These are phyloP conservation scores for Platerodrilus igneus DNA, from an alignment of 2,888 invertebrate species.

Conservation along the genomic window DNA sequence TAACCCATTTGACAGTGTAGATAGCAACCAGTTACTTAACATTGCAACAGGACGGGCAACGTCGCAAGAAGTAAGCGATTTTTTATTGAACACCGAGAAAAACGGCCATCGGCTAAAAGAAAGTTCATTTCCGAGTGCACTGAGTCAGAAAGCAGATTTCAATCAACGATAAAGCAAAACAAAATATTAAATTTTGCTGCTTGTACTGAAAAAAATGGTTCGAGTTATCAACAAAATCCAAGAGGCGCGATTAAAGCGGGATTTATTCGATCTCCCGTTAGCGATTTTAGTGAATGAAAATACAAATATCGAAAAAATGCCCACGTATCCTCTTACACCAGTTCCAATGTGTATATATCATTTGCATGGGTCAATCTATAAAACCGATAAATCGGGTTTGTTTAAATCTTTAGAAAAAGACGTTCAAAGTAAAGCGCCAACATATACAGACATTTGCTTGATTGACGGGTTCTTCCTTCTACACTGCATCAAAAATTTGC, in stretches of 20 bases:
- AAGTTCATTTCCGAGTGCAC: too few species aligned
- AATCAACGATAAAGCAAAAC: too few species aligned
- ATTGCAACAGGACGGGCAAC: too few species aligned
- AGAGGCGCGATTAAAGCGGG: neutral
- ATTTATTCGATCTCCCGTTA: neutral
- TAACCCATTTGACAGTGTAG: too few species aligned
- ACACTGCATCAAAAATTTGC: neutral
- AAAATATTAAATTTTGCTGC: too few species aligned
- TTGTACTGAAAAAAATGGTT: too few species aligned
- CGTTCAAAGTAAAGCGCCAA: neutral
- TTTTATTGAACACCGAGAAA: too few species aligned
- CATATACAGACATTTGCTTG: neutral
- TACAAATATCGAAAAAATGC: neutral
- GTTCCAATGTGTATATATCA: conserved; percentile 1
- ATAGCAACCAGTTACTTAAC: too few species aligned
- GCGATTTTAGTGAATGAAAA: neutral
- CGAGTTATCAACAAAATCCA: too few species aligned
- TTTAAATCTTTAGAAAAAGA: neutral
- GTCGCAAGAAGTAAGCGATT: too few species aligned
- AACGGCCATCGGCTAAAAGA: too few species aligned
- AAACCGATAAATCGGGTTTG: neutral
- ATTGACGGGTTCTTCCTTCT: neutral
- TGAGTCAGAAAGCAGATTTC: too few species aligned
- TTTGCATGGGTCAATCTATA: neutral
- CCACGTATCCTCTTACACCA: neutral